Conservation (phyloP, 2,888 invertebrate genomes). For the Lamellibrachia satsuma region DNA sequence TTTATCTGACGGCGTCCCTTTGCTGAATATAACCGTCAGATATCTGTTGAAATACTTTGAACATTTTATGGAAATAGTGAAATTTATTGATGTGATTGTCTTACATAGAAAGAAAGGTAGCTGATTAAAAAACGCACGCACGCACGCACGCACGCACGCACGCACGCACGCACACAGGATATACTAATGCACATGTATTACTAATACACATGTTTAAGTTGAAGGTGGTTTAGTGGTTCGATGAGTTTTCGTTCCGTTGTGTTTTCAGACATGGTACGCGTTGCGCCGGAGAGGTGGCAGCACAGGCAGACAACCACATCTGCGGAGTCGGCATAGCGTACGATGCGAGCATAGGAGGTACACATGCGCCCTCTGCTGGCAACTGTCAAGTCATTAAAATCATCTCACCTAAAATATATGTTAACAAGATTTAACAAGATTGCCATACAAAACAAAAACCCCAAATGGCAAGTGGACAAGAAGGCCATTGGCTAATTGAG, state of each 20-base stretch:
- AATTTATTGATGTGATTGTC: too few species aligned
- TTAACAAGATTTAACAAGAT: not conserved
- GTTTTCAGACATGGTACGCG: constrained; percentile 75
- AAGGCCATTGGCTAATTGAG: too few species aligned
- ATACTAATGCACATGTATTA: not conserved
- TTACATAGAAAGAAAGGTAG: not conserved
- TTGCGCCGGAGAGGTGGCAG: constrained; percentile 97
- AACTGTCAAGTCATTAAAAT: not conserved
- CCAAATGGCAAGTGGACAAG: too few species aligned
- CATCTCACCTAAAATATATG: not conserved
- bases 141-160: too few species aligned
- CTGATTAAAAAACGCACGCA: not conserved
- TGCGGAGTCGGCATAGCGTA: constrained; percentile 97
- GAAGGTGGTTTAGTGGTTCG: not conserved
- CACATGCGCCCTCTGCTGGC: constrained; percentile 42
- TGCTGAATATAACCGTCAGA: too few species aligned
- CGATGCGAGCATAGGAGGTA: constrained; percentile 91
- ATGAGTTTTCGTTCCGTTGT: not conserved
- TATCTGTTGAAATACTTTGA: too few species aligned
- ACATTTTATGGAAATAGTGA: too few species aligned
- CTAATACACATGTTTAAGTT: not conserved
- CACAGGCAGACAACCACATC: constrained; percentile 91
- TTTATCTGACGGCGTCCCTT: too few species aligned
- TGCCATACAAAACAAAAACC: too few species aligned
- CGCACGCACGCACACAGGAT: too few species aligned